Base-by-base conservation (phyloP, 2,113 vertebrate species). In the Platichthys flesus region DNA sequence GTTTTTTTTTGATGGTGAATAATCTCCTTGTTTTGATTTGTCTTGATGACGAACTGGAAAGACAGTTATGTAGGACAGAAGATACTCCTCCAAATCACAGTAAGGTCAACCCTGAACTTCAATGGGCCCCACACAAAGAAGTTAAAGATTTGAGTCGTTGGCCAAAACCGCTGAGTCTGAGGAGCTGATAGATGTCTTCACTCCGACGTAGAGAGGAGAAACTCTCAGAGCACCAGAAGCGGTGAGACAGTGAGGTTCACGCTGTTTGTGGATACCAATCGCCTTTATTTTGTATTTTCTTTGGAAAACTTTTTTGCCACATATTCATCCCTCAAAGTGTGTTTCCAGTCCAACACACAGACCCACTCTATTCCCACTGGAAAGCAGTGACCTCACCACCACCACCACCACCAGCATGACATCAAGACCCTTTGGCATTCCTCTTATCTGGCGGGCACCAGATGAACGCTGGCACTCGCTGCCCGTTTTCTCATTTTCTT, bases 391-490 rank as follows among this genome's bases (percentile, higher is more conserved):
- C 64, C 79, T 45, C 26, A 12, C 28, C 28, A 31, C 6, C 31
- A 31, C 31, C 73, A 51, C 75, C 82, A 40, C 35, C 70, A 71
- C 42, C 70, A 40, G 76, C 52, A 70, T 74, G 85, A 82, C 81
- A 71, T 80, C 63, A 75, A 74, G 80, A 70, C 82, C 57, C 31
- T 60, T 70, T 67, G 71, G 80, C 73, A 20, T 31, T 51, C 37
- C 26, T 77, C 71, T 85, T 85, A 87, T 88, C 84, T 82, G 67
- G 21, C 63, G 76, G 82, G 75, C 84, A 75, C 24, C 54, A 71
- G 56, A 81, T 54, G 21, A 60, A 79, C 42, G 31, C 78, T 79
- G 85, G 77, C 77, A 16, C 31, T 67, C 35, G 61, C 16, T 58
- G 42, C 23, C 40, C 40, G 7, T 52, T 78, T 51, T 26, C 60